A percentile compares a stretch with the other conserved stretches of the same genome.
phyloP scores from a whole-genome alignment of 2,113 vertebrate species.

The Psittacula cyanocephala region DNA sequence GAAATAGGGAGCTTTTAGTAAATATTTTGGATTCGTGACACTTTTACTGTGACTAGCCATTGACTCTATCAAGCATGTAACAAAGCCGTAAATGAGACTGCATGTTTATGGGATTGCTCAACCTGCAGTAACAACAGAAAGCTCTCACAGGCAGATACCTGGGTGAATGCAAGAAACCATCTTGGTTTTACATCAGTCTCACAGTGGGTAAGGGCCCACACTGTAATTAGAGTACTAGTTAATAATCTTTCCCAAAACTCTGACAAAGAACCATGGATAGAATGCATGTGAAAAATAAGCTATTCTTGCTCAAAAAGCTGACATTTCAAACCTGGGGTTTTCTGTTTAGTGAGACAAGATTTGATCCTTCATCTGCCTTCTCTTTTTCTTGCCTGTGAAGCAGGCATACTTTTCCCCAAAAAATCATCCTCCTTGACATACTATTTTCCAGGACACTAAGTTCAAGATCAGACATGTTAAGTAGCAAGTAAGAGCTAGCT shows the following conservation, averaged over 20 bases:
- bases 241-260: background rate
- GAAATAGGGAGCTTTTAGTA: background rate
- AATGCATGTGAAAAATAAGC: background rate
- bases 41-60: background rate
- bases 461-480: conserved; percentile 61
- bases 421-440: conserved; percentile 50
- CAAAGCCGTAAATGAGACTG: background rate
- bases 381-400: background rate
- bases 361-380: background rate
- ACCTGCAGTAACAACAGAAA: background rate
- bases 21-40: background rate
- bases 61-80: background rate
- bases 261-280: background rate
- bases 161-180: background rate
- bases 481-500: conserved; percentile 64
- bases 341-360: background rate
- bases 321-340: background rate
- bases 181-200: background rate
- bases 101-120: background rate
- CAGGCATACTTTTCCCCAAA: background rate
- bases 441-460: conserved; percentile 39
- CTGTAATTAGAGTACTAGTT: background rate
- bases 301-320: background rate
- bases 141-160: background rate
- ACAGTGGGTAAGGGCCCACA: background rate